Percentiles rank a stretch among this genome's conserved stretches.
Evolutionary conservation across 2,888 invertebrate species (phyloP).

Genomic region (Plebejus melissa): DNA sequence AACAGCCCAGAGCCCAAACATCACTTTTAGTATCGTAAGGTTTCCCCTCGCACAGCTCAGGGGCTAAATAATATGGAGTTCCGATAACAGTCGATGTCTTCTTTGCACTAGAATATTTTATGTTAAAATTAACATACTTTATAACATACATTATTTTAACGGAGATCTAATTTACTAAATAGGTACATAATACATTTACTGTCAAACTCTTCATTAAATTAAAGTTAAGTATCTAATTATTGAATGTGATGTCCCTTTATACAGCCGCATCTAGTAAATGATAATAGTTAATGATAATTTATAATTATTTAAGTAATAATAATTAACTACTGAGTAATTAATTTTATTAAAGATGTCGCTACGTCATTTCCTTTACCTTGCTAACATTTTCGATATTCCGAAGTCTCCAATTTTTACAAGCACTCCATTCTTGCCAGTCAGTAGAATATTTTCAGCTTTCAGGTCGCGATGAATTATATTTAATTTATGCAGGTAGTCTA

Average conservation of each 20-base stretch:
- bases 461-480: slow-evolving; percentile 90
- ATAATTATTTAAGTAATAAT: too few relatives aligned
- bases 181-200: too few relatives aligned
- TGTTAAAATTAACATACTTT: not conserved
- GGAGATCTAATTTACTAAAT: too few relatives aligned
- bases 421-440: slow-evolving; percentile 82
- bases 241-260: too few relatives aligned
- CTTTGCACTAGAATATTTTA: slow-evolving; percentile 61
- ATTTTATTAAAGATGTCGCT: not conserved
- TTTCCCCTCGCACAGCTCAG: slow-evolving; percentile 88
- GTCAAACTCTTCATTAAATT: too few relatives aligned
- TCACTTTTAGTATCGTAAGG: slow-evolving; percentile 89
- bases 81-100: slow-evolving; percentile 84
- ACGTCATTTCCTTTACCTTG: slow-evolving; percentile 61
- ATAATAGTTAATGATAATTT: too few relatives aligned
- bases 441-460: slow-evolving; percentile 90
- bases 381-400: slow-evolving; percentile 87
- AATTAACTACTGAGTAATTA: not conserved
- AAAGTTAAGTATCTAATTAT: too few relatives aligned
- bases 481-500: slow-evolving; percentile 88
- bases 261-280: too few relatives aligned
- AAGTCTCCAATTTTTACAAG: slow-evolving; percentile 91
- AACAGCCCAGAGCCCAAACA: slow-evolving; percentile 92
- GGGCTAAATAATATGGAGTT: slow-evolving; percentile 90
- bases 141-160: too few relatives aligned